Percentiles rank a stretch among this genome's conserved stretches.
phyloP scores from a whole-genome alignment of 2,113 vertebrate species.

The Petrocephalus microphthalmus region DNA sequence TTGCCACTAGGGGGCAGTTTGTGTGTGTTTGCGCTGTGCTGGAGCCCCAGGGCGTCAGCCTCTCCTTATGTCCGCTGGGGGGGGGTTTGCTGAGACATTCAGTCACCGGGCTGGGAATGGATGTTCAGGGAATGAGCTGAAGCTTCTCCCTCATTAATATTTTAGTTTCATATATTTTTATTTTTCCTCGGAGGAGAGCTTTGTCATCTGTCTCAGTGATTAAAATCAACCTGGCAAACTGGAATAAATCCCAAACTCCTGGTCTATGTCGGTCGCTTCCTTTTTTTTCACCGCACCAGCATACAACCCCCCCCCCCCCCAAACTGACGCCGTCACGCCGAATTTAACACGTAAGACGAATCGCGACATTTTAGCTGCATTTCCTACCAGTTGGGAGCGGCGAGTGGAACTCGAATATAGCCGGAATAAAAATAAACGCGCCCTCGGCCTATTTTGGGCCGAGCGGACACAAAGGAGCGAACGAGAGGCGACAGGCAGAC shows the following conservation, averaged over 20 bases:
- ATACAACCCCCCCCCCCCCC: neutral
- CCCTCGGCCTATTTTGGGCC: neutral
- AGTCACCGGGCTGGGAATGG: constrained; percentile 46
- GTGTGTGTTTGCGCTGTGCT: neutral
- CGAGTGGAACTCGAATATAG: neutral
- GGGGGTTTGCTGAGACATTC: constrained; percentile 31
- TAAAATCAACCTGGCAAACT: constrained; percentile 52
- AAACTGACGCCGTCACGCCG: neutral
- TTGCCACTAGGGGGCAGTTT: neutral
- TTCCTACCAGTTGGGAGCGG: neutral
- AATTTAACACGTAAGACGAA: neutral
- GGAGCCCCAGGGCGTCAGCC: neutral
- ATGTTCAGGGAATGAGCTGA: constrained; percentile 60
- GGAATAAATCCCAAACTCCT: constrained; percentile 36
- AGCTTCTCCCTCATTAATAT: constrained; percentile 26
- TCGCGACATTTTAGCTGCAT: neutral
- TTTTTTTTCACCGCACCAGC: neutral
- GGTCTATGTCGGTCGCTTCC: neutral
- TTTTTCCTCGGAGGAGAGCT: constrained; percentile 44
- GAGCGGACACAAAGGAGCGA: neutral
- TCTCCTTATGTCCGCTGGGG: constrained; percentile 47
- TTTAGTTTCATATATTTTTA: neutral
- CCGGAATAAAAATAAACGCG: neutral
- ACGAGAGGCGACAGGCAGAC: neutral
- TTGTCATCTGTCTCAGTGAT: constrained; percentile 61